A percentile compares a stretch with the other conserved stretches of the same genome.
Conservation (phyloP, 2,888 invertebrate species). For the Tuberolachnus salignus region DNA sequence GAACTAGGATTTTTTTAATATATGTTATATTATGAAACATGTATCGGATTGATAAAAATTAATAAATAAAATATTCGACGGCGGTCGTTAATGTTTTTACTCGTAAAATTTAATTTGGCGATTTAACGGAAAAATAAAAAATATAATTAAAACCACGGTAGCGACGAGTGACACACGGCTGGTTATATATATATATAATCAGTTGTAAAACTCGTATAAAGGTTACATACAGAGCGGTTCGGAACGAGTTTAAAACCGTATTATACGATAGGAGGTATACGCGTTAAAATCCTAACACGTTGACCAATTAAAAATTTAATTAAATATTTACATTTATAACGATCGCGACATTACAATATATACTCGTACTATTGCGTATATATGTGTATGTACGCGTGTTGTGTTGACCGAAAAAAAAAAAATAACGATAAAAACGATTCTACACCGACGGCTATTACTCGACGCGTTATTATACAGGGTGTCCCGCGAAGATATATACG, state of each 20-base stretch:
- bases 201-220: conserved; percentile 40
- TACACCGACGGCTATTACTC: no score
- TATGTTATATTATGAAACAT: no score
- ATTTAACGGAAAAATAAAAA: background rate
- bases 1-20: no score
- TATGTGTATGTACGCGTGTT: background rate
- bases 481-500: no score
- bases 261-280: background rate
- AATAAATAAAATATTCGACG: no score
- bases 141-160: conserved; percentile 17
- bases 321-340: conserved; percentile 49
- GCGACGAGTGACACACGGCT: background rate
- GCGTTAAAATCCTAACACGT: conserved; percentile 40
- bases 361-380: background rate
- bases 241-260: conserved; percentile 31
- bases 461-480: background rate
- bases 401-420: conserved; percentile 2
- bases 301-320: conserved; percentile 52
- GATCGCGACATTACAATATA: conserved; percentile 25
- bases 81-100: no score
- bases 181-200: background rate
- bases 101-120: no score
- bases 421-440: no score
- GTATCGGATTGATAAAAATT: no score
- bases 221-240: conserved; percentile 23